A percentile compares a stretch with the other conserved stretches of the same genome.
Conservation (phyloP, 2,113 vertebrate genomes). For the Lathamus discolor region DNA sequence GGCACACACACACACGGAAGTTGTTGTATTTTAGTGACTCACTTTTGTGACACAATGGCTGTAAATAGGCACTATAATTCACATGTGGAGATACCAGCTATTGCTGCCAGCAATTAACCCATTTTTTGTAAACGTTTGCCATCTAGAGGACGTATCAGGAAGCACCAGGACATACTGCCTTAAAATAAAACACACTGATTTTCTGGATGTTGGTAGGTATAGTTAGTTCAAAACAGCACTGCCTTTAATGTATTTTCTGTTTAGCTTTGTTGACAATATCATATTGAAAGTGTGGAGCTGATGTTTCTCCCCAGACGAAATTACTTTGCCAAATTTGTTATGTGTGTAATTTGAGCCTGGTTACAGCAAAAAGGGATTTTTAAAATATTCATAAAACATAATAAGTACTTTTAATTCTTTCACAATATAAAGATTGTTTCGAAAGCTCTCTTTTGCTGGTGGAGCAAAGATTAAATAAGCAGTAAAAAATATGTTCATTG, state of each 20-base stretch:
- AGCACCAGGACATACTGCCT: not conserved
- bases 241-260: not conserved
- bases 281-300: not conserved
- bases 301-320: not conserved
- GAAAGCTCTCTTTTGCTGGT: not conserved
- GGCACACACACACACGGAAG: too few species aligned
- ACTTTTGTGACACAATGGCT: fast-evolving
- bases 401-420: not conserved
- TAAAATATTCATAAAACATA: not conserved
- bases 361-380: not conserved
- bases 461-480: not conserved
- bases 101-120: not conserved
- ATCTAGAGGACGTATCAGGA: slow-evolving; percentile 62
- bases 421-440: not conserved
- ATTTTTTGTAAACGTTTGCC: slow-evolving; percentile 68
- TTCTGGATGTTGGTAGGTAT: not conserved
- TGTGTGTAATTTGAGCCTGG: not conserved
- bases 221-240: not conserved
- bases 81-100: fast-evolving
- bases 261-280: not conserved
- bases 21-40: not conserved
- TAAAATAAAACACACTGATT: not conserved
- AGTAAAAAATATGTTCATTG: not conserved
- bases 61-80: not conserved
- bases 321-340: not conserved